These are phyloP conservation scores for Alauda arvensis DNA, from an alignment of 2,797 vertebrate species.

Conservation along the genomic window DNA sequence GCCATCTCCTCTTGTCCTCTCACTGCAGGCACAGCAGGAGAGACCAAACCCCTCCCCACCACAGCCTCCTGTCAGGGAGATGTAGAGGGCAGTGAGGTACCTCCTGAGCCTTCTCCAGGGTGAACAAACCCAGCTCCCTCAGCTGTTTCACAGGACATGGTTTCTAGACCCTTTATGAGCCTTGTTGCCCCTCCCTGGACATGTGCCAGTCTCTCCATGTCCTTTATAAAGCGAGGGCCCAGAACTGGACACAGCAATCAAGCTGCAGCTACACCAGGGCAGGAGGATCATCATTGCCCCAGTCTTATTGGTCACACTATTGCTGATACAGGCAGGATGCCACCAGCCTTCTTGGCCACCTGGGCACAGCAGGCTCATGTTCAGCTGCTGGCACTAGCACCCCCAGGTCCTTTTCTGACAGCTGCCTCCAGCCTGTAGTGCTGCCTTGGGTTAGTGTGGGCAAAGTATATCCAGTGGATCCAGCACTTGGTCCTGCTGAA, in stretches of 20 bases:
- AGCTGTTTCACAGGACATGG: background rate
- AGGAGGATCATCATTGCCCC: background rate
- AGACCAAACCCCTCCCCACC: rapidly evolving
- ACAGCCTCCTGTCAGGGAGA: background rate
- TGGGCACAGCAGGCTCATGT: background rate
- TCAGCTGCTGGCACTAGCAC: background rate
- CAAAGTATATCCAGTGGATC: background rate
- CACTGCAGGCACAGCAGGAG: background rate
- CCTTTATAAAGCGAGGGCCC: background rate
- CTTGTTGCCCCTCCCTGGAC: background rate
- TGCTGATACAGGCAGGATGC: background rate
- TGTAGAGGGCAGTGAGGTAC: background rate
- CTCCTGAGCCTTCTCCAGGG: background rate
- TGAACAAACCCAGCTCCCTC: background rate
- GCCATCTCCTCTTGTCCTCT: background rate
- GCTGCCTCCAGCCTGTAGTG: background rate
- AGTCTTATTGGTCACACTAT: too few species aligned
- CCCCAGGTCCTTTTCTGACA: background rate
- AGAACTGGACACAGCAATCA: background rate
- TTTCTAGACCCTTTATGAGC: background rate
- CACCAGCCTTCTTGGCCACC: background rate
- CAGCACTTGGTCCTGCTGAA: background rate
- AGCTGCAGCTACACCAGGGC: background rate
- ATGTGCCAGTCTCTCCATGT: background rate
- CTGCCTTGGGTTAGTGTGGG: background rate